A percentile compares a stretch with the other conserved stretches of the same genome.
Conservation (phyloP, 2,888 invertebrate species). For the Cactoblastis cactorum region DNA sequence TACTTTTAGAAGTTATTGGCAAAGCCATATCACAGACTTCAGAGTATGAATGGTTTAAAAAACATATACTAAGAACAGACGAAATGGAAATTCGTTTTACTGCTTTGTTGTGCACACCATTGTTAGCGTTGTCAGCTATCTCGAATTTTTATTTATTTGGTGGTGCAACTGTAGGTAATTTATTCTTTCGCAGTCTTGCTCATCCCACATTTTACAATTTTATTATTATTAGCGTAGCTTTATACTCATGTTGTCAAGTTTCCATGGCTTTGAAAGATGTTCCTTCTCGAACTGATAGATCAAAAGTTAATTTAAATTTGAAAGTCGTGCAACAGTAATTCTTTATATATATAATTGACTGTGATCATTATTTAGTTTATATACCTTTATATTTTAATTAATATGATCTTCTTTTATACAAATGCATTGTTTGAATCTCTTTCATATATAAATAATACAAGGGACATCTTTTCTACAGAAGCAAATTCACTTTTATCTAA, state of each 20-base stretch:
- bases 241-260: conserved; percentile 70
- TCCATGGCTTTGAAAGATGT: conserved; percentile 63
- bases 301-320: conserved; percentile 19
- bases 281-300: conserved; percentile 50
- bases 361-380: conserved; percentile 14
- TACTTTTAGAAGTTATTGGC: conserved; percentile 84
- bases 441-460: too few relatives aligned
- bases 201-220: conserved; percentile 53
- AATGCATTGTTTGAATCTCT: background rate
- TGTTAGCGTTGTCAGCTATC: conserved; percentile 88
- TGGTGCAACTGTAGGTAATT: conserved; percentile 85
- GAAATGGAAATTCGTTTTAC: conserved; percentile 80
- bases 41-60: conserved; percentile 65
- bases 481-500: too few relatives aligned
- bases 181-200: conserved; percentile 81
- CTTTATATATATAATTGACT: conserved; percentile 13
- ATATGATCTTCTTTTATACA: background rate
- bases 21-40: conserved; percentile 66
- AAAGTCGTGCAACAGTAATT: conserved; percentile 27
- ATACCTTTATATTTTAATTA: background rate
- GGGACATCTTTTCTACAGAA: too few relatives aligned
- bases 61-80: conserved; percentile 51
- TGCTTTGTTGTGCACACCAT: conserved; percentile 84
- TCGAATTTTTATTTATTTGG: conserved; percentile 94
- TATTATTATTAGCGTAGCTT: conserved; percentile 43